Conservation (phyloP, 2,888 invertebrate species). For the Antitype chi region DNA sequence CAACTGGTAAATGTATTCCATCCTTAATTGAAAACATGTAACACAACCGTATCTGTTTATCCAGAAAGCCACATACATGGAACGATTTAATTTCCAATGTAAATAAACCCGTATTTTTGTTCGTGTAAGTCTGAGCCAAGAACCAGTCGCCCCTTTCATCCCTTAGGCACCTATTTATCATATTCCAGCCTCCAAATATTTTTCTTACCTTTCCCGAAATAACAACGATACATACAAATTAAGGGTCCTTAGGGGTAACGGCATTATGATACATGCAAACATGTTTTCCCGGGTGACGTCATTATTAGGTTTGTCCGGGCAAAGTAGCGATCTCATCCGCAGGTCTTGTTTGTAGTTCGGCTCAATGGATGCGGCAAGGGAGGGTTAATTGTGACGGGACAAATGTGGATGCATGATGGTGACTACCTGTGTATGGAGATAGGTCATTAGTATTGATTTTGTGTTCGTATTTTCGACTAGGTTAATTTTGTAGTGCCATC, state of each 20-base stretch:
- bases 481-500: not conserved
- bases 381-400: conserved; percentile 10
- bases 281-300: conserved; percentile 32
- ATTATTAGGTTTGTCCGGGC: conserved; percentile 49
- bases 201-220: conserved; percentile 43
- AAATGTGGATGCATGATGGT: not conserved
- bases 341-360: conserved; percentile 25
- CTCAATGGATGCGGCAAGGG: not conserved
- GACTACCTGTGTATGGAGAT: not conserved
- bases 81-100: conserved; percentile 24
- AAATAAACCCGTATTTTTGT: conserved; percentile 41
- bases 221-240: conserved; percentile 56
- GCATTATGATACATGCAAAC: conserved; percentile 47
- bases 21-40: conserved; percentile 14
- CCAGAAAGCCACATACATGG: not conserved
- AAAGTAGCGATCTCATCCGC: conserved; percentile 6
- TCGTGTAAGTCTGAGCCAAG: conserved; percentile 9
- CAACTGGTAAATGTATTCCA: not conserved
- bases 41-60: not conserved
- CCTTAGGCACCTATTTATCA: conserved; percentile 52
- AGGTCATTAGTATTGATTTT: conserved; percentile 2
- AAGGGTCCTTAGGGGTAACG: conserved; percentile 30
- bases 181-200: conserved; percentile 46
- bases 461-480: not conserved
- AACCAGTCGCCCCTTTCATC: conserved; percentile 35